Base-by-base conservation (phyloP, 2,113 vertebrate species). In the Trichechus manatus region DNA sequence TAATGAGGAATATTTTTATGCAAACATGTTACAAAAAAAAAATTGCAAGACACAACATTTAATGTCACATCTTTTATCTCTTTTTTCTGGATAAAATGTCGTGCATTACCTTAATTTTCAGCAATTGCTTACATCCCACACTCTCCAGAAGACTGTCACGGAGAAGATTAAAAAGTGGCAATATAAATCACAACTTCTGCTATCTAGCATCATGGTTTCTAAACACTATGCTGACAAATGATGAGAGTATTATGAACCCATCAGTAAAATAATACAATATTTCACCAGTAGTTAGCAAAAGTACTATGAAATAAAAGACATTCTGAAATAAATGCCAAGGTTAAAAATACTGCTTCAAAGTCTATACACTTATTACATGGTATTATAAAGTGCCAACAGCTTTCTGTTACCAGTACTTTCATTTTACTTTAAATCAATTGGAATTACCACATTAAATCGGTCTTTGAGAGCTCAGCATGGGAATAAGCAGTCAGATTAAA, bases 301-400 rank as follows among this genome's bases (percentile, higher is more conserved):
- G 59, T 53, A 66, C 87, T 95, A 88, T 93, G 94, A 97, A 97
- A 96, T 91, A 92, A 96, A 96, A 97, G 94, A 90, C 93, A 78
- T 87, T 92, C 91, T 70, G 80, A 97, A 96, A 95, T 88, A 96
- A 92, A 78, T 59, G 95, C 86, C 89, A 66, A 91, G 64, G 75
- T 92, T 96, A 94, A 93, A 96, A 96, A 97, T 89, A 66, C 22
- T 87, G 39, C 61, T 96, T 95, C 50, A 63, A 70, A 59, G 75
- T 96, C 96, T 50, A 44, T 92, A 87, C 94, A 93, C 95, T 86
- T 92, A 94, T 70, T 93, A 68, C 50, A 85, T 86, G 89, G 84
- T 95, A 85, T 95, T 91, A 92, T 80, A 87, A 97, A 96, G 70
- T 92, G 86, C 84, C 95, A 93, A 86, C 89, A 81, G 61, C 90